Evolutionary conservation across 92 coral and sea anemone genomes (phyloP), one percentile per base, ranked within the genome.

Genomic region (Phenganax marumi): DNA sequence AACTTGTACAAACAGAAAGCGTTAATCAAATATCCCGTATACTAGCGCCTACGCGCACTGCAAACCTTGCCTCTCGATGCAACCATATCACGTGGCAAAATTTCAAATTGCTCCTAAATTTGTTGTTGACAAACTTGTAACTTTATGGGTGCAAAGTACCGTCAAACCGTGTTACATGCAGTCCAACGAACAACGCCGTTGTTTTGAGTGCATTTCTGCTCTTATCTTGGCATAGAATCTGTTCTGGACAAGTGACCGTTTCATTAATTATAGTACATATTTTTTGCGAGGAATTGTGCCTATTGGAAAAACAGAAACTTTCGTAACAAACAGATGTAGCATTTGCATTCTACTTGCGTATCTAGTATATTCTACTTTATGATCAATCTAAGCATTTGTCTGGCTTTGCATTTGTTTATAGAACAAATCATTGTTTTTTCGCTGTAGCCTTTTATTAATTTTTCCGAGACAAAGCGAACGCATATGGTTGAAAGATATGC

Each of bases 1-100:
- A 33, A 66, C 26, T 25, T 66, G 43, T 66, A 24, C 72, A 66
- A 66, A 66, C 72, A 66, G 11, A 25, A 25, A 12, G 72, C 16
- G 72, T 66, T 66, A 66, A 66, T 66, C 49, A 17, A 66, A 66
- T 66, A 25, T 66, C 72, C 72, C 24, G 72, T 66, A n/a, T n/a
- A 11, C n/a, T 66, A 62, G 68, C 68, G 68, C 50, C 50, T 19
- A 25, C 72, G 17, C 50, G 72, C 50, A n/a, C n/a, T n/a, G n/a
- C n/a, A n/a, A n/a, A n/a, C 43, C 21, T 16, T 58, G 4, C 21
- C 65, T 58, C 43, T 33, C 43, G 43, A 1, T 33, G 2, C 43
- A 33, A 5, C 43, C 5, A 33, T 33, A 33, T 33, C 43, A 33
- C 43, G 43, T 0, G 43, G 43, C 43, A 1, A 33, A 33, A 33